phyloP scores from a whole-genome alignment of 2,888 invertebrate genomes.

The Laothoe populi region DNA sequence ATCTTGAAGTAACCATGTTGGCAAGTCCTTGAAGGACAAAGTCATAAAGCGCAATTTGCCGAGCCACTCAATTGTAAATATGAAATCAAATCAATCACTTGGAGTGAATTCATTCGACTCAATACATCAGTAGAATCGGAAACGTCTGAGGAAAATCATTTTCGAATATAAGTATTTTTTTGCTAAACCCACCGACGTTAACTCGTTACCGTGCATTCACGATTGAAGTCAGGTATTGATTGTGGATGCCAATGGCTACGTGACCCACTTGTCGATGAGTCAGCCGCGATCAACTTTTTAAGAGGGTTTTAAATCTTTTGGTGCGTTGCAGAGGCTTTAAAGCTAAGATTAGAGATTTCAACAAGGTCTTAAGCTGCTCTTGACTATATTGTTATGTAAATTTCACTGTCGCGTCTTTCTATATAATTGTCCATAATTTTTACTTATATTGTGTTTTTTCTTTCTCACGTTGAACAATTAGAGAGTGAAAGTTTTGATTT shows the following conservation, averaged over 20 bases:
- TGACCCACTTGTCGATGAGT: slow-evolving; percentile 22
- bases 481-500: no score
- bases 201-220: slow-evolving; percentile 20
- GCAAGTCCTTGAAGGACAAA: not conserved
- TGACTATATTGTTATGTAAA: no score
- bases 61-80: not conserved
- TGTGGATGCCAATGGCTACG: slow-evolving; percentile 4
- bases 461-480: no score
- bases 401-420: no score
- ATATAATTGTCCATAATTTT: no score
- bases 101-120: not conserved
- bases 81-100: not conserved
- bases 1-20: no score
- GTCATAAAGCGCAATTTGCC: not conserved
- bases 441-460: no score
- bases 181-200: slow-evolving; percentile 9
- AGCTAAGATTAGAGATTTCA: no score
- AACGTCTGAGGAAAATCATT: slow-evolving; percentile 12
- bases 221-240: slow-evolving; percentile 19
- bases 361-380: no score
- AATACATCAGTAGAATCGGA: not conserved
- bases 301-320: not conserved
- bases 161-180: slow-evolving; percentile 12
- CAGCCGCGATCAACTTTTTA: slow-evolving; percentile 2
- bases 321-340: no score